Evolutionary conservation across 2,888 invertebrate genomes (phyloP).

Genomic region (Ptycholaimellus sp.): DNA sequence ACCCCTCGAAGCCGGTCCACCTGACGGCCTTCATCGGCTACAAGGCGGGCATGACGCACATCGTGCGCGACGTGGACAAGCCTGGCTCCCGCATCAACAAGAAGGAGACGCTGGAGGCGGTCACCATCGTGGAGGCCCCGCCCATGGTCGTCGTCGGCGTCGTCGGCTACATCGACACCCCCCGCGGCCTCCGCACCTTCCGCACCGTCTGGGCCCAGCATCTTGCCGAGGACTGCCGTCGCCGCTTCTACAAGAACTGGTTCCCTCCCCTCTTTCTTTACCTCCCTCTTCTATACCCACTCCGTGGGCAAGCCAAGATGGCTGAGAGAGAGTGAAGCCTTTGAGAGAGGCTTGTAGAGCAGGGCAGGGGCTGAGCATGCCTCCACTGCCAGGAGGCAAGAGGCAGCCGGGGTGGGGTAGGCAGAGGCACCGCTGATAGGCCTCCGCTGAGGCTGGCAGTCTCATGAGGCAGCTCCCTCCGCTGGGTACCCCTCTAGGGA

Average conservation of each 20-base stretch:
- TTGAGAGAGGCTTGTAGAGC: no score
- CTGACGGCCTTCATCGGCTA: constrained; percentile 90
- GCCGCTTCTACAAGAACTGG: constrained; percentile 99
- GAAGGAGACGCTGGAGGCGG: constrained; percentile 97
- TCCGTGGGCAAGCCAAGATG: background rate
- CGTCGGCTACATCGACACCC: constrained; percentile 95
- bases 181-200: constrained; percentile 74
- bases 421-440: no score
- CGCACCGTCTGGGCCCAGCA: constrained; percentile 97
- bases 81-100: constrained; percentile 71
- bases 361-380: no score
- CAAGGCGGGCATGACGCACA: constrained; percentile 99
- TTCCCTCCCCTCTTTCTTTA: constrained; percentile 32
- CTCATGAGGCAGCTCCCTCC: no score
- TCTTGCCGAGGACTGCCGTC: constrained; percentile 86
- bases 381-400: no score
- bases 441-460: no score
- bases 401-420: no score
- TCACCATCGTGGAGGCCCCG: constrained; percentile 88
- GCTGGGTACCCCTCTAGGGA: no score
- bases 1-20: constrained; percentile 65
- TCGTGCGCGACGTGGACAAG: constrained; percentile 59
- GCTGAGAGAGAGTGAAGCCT: background rate
- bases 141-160: constrained; percentile 86
- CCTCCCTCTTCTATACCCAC: background rate